phyloP scores from a whole-genome alignment of 2,797 vertebrate species.

The Sarcoramphus papa region DNA sequence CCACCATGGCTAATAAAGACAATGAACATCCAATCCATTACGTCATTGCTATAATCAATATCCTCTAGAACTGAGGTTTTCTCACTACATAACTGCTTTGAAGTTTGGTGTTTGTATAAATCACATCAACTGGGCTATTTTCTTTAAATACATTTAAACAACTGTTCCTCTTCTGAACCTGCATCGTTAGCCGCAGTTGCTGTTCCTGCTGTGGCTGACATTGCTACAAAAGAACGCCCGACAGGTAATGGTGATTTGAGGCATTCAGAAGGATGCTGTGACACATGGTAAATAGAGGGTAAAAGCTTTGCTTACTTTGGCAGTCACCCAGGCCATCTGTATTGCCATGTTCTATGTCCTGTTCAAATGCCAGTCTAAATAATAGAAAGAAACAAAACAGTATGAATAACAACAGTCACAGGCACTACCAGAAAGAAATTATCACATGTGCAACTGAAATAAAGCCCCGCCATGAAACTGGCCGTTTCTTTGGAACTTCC shows the following conservation, averaged over 20 bases:
- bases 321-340: conserved; percentile 99
- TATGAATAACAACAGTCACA: conserved; percentile 62
- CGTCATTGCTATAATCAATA: conserved; percentile 3
- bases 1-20: neutral
- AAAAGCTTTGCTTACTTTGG: conserved; percentile 93
- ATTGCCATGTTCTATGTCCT: conserved; percentile 95
- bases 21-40: neutral
- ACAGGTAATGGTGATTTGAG: conserved; percentile 35
- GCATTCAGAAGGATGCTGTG: conserved; percentile 63
- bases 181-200: neutral
- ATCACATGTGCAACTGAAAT: neutral
- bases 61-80: neutral
- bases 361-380: conserved; percentile 92
- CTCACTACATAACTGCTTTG: neutral
- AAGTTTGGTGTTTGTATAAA: neutral
- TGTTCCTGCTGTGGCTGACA: neutral
- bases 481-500: neutral
- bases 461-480: neutral
- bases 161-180: neutral
- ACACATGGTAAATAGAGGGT: conserved; percentile 65
- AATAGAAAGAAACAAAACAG: conserved; percentile 78
- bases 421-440: conserved; percentile 8
- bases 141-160: conserved; percentile 11
- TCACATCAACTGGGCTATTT: neutral
- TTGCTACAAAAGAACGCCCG: neutral